Percentiles rank a stretch among this genome's conserved stretches.
phyloP scores from a whole-genome alignment of 2,888 invertebrate species.

The Clusia tigrina region DNA sequence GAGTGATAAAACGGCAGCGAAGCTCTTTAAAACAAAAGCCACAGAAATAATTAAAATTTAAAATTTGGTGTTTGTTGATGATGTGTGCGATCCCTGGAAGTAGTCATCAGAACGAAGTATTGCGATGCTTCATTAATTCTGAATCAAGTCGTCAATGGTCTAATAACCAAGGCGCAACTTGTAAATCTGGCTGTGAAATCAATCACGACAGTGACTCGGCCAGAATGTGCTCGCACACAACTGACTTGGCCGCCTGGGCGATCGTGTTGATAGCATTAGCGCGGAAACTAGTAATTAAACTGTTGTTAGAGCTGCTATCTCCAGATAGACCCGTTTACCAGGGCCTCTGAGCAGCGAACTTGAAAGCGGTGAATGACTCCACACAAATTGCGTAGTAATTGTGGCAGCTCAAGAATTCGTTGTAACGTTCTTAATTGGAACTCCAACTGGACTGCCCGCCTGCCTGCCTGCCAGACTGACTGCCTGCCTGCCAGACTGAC shows the following conservation, averaged over 20 bases:
- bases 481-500: too few species aligned
- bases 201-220: conserved; percentile 10
- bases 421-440: too few species aligned
- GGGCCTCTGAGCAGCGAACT: background rate
- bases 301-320: background rate
- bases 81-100: too few species aligned
- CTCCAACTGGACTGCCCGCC: too few species aligned
- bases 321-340: background rate
- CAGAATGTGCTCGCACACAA: background rate
- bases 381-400: too few species aligned
- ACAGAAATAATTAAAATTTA: conserved; percentile 3
- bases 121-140: conserved; percentile 18
- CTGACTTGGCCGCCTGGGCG: background rate
- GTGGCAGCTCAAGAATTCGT: too few species aligned
- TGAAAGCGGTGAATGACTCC: background rate
- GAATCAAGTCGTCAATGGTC: conserved; percentile 2
- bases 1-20: background rate
- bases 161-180: background rate
- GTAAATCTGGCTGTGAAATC: background rate
- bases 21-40: background rate
- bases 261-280: conserved; percentile 14
- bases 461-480: too few species aligned
- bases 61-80: too few species aligned
- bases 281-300: conserved; percentile 2
- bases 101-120: too few species aligned